A percentile compares a stretch with the other conserved stretches of the same genome.
These are phyloP conservation scores for Drosophila nr. perissopoda DNA, from an alignment of 2,888 invertebrate genomes.

Conservation along the genomic window DNA sequence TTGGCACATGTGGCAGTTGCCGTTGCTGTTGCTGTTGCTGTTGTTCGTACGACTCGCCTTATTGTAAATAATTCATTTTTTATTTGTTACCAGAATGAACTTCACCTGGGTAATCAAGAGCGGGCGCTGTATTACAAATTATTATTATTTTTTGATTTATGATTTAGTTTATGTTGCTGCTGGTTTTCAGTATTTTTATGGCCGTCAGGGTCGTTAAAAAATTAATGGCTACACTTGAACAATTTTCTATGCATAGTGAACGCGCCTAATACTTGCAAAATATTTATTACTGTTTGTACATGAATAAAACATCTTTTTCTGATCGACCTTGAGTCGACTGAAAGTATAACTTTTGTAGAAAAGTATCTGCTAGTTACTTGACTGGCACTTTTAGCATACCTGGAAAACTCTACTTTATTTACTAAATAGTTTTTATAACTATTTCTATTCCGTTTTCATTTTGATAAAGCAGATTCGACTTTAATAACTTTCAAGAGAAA, in stretches of 20 bases:
- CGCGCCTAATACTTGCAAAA: neutral
- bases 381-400: too few relatives aligned
- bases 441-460: neutral
- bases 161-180: slow-evolving; percentile 32
- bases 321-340: neutral
- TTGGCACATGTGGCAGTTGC: slow-evolving; percentile 20
- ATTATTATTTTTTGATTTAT: slow-evolving; percentile 56
- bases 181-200: slow-evolving; percentile 34
- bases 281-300: neutral
- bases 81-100: slow-evolving; percentile 52
- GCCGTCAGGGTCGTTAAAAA: slow-evolving; percentile 34
- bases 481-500: neutral
- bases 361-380: neutral
- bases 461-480: neutral
- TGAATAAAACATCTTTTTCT: neutral
- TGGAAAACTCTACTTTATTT: neutral
- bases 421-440: neutral
- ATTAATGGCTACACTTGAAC: slow-evolving; percentile 28
- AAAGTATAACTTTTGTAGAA: neutral
- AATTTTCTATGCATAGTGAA: neutral
- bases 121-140: slow-evolving; percentile 39
- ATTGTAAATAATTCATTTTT: slow-evolving; percentile 59
- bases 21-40: slow-evolving; percentile 14
- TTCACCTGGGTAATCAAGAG: slow-evolving; percentile 49
- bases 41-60: slow-evolving; percentile 16